Evolutionary conservation across 1,140 invertebrate species (phyloP).

Genomic region (Hestina assimilis): DNA sequence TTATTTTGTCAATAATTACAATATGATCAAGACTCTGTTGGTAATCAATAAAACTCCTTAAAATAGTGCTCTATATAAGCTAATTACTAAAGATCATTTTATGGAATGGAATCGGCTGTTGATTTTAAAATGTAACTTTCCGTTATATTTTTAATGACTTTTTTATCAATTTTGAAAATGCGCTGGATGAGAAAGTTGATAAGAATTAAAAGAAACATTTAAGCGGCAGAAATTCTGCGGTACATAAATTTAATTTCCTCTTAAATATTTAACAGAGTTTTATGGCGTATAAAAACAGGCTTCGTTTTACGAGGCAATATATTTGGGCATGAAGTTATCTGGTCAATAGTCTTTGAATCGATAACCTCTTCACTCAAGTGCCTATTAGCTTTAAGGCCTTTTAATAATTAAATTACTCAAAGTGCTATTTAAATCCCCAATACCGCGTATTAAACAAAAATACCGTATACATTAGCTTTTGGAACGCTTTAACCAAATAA

Average conservation of each 20-base stretch:
- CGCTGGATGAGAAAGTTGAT: too few species aligned
- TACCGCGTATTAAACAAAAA: not conserved
- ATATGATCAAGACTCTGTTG: too few species aligned
- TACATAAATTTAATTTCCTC: conserved; percentile 41
- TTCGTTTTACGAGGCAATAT: conserved; percentile 44
- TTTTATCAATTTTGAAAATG: not conserved
- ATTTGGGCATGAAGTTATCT: conserved; percentile 39
- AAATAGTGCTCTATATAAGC: too few species aligned
- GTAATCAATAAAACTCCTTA: too few species aligned
- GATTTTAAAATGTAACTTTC: not conserved
- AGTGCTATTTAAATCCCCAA: not conserved
- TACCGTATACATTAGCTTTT: not conserved
- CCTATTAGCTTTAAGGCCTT: conserved; percentile 6
- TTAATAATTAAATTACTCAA: conserved; percentile 5
- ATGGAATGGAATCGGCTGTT: too few species aligned
- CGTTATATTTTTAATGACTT: not conserved
- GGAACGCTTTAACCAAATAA: too few species aligned
- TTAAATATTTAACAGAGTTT: conserved; percentile 43
- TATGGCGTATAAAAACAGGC: conserved; percentile 43
- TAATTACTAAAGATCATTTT: too few species aligned
- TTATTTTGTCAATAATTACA: too few species aligned
- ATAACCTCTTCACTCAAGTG: conserved; percentile 23
- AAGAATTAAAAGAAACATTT: too few species aligned
- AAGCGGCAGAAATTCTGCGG: too few species aligned
- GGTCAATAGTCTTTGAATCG: conserved; percentile 32